These are phyloP conservation scores for Glyptemys insculpta DNA, from an alignment of 2,797 vertebrate species.

Conservation along the genomic window DNA sequence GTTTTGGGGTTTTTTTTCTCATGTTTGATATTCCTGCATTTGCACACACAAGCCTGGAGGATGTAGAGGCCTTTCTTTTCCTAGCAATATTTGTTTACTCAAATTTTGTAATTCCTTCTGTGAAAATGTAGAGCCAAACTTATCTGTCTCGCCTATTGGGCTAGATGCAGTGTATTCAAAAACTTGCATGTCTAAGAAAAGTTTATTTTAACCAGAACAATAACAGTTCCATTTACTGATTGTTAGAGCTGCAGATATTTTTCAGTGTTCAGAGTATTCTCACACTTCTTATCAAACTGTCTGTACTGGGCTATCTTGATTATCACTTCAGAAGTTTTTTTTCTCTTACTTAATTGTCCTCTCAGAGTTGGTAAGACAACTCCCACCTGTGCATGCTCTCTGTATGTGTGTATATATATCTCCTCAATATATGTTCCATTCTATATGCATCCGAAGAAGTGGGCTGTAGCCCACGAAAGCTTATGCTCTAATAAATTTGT, in stretches of 20 bases:
- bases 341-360: too few relatives aligned
- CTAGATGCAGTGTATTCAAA: background rate
- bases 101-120: background rate
- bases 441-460: too few relatives aligned
- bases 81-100: background rate
- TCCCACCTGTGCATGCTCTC: too few relatives aligned
- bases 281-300: too few relatives aligned
- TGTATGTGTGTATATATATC: too few relatives aligned
- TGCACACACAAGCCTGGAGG: background rate
- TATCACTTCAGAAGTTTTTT: too few relatives aligned
- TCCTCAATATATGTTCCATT: too few relatives aligned
- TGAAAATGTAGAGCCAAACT: background rate
- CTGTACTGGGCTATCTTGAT: too few relatives aligned
- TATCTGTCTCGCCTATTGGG: background rate
- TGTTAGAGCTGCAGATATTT: conserved; percentile 1
- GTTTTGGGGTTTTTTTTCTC: background rate
- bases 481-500: too few relatives aligned
- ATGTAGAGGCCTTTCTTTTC: background rate
- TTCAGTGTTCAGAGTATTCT: background rate
- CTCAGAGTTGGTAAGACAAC: too few relatives aligned
- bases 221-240: background rate
- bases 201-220: conserved; percentile 3
- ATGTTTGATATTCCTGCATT: background rate
- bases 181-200: background rate
- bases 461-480: too few relatives aligned